Evolutionary conservation across 2,797 vertebrate species (phyloP).

Genomic region (Liparis tanakae): DNA sequence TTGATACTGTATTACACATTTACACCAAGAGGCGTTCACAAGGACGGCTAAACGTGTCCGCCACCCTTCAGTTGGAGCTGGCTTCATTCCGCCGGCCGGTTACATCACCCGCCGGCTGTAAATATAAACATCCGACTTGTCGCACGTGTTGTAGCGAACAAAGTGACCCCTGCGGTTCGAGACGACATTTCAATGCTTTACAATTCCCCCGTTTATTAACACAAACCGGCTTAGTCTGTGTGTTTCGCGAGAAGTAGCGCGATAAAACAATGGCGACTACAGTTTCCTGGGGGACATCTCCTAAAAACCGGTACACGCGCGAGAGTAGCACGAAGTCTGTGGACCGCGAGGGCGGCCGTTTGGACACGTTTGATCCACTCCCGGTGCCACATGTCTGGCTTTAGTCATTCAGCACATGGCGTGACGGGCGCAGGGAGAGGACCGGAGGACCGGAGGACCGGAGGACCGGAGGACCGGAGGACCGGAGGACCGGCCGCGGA

Average conservation of each 20-base stretch:
- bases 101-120: conserved; percentile 46
- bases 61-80: neutral
- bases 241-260: neutral
- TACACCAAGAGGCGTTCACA: no score
- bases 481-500: conserved; percentile 1
- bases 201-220: neutral
- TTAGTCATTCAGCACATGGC: conserved; percentile 31
- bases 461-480: neutral
- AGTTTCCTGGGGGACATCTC: neutral
- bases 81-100: conserved; percentile 9
- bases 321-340: neutral
- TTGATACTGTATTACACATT: no score
- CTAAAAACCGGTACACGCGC: neutral
- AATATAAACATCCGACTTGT: conserved; percentile 22
- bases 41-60: no score
- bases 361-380: neutral
- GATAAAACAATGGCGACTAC: conserved; percentile 6
- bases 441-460: neutral
- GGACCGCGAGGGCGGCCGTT: neutral
- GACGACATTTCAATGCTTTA: neutral
- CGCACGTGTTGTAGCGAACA: neutral
- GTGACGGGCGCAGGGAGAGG: conserved; percentile 12
- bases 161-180: neutral
- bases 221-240: neutral
- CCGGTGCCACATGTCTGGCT: conserved; percentile 16